These are phyloP conservation scores for Oncorhynchus gorbuscha DNA, from an alignment of 2,113 vertebrate species.

Conservation along the genomic window DNA sequence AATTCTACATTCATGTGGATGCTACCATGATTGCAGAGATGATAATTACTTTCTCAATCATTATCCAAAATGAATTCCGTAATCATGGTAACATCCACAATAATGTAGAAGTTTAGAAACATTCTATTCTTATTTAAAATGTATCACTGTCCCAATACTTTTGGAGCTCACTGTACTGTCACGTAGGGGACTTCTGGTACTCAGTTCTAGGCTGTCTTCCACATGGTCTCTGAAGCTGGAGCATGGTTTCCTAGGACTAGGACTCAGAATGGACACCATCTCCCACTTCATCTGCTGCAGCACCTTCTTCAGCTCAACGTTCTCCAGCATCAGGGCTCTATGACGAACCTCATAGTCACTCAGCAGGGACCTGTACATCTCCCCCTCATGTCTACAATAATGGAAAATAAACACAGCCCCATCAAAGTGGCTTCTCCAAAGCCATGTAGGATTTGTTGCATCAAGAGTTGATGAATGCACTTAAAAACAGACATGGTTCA, in stretches of 20 bases:
- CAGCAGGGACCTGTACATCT: slow-evolving; percentile 92
- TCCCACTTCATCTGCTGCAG: slow-evolving; percentile 98
- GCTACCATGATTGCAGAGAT: too few relatives aligned
- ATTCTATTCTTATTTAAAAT: too few relatives aligned
- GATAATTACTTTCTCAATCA: too few relatives aligned
- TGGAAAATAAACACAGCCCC: too few relatives aligned
- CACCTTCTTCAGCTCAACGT: slow-evolving; percentile 93
- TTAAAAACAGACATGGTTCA: neutral
- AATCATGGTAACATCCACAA: too few relatives aligned
- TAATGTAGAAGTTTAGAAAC: too few relatives aligned
- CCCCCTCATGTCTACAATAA: slow-evolving; percentile 84
- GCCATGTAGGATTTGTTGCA: neutral
- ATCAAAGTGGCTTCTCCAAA: too few relatives aligned
- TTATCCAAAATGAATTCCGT: too few relatives aligned
- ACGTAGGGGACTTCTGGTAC: too few relatives aligned
- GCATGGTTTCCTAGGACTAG: slow-evolving; percentile 69
- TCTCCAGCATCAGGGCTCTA: slow-evolving; percentile 87
- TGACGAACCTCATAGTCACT: slow-evolving; percentile 88
- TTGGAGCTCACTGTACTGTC: too few relatives aligned
- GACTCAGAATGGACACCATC: slow-evolving; percentile 90
- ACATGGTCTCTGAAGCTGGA: slow-evolving; percentile 70
- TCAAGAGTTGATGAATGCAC: neutral
- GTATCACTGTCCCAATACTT: too few relatives aligned
- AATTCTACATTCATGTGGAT: too few relatives aligned
- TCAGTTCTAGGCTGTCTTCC: slow-evolving; percentile 77